Conservation (phyloP, 2,888 invertebrate species). For the Lottia scabra region DNA sequence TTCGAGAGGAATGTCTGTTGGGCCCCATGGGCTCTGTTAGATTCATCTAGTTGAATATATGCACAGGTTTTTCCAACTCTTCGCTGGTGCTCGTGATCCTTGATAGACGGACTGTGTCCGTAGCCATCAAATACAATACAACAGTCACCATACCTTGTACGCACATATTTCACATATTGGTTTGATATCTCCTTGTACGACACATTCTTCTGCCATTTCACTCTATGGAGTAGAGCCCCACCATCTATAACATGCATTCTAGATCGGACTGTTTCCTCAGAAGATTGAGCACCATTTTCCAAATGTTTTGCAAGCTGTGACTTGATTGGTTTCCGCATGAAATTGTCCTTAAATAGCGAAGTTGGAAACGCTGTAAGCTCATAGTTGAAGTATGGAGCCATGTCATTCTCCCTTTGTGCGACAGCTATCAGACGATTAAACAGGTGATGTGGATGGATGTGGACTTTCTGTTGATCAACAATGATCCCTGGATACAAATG, state of each 20-base stretch:
- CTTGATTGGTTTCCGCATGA: not conserved
- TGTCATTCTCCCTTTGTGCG: too few relatives aligned
- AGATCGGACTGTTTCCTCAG: not conserved
- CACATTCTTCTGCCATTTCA: not conserved
- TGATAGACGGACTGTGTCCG: not conserved
- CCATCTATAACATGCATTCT: not conserved
- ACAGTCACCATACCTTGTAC: not conserved
- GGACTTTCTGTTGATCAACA: not conserved
- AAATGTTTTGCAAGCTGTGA: not conserved
- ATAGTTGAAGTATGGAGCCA: not conserved
- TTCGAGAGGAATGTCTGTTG: too few relatives aligned
- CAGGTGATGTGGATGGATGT: not conserved
- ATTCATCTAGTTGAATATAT: too few relatives aligned
- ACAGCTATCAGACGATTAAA: too few relatives aligned
- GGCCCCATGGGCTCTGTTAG: too few relatives aligned
- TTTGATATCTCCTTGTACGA: not conserved
- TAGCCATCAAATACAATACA: not conserved
- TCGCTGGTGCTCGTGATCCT: not conserved
- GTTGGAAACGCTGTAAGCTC: not conserved
- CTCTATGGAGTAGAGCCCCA: not conserved
- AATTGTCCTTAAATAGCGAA: not conserved
- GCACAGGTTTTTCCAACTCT: not conserved
- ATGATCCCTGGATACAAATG: not conserved
- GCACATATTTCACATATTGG: conserved; percentile 1
- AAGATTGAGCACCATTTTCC: too few relatives aligned